Evolutionary conservation across 2,888 invertebrate species (phyloP).

Genomic region (Chloromyia formosa): DNA sequence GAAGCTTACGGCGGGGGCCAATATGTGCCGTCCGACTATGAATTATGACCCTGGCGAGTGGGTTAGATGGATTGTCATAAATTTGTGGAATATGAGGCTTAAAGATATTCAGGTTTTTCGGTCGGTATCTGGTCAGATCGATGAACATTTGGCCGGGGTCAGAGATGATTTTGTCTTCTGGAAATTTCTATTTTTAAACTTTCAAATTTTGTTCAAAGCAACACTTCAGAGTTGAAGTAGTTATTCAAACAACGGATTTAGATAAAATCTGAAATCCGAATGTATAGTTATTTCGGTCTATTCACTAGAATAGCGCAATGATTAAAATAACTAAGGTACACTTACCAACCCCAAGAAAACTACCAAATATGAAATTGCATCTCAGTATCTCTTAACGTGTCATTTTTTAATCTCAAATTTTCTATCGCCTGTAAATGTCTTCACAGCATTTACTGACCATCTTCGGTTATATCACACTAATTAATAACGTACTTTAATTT

Average conservation of each 20-base stretch:
- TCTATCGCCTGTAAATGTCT: neutral
- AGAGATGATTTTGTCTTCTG: conserved; percentile 26
- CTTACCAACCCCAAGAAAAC: too few relatives aligned
- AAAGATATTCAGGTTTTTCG: conserved; percentile 39
- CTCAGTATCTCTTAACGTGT: neutral
- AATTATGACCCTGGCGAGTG: conserved; percentile 20
- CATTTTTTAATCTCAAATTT: neutral
- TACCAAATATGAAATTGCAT: too few relatives aligned
- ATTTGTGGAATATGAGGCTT: conserved; percentile 33
- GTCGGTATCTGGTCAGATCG: too few relatives aligned
- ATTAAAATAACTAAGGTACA: too few relatives aligned
- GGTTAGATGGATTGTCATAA: conserved; percentile 32
- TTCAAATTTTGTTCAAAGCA: neutral
- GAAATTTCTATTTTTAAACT: conserved; percentile 8
- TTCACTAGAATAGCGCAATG: too few relatives aligned
- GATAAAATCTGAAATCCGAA: too few relatives aligned
- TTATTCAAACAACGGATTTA: neutral
- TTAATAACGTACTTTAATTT: neutral
- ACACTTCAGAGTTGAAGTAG: neutral
- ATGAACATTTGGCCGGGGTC: conserved; percentile 22
- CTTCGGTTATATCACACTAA: neutral
- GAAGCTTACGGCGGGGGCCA: neutral
- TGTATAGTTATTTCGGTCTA: too few relatives aligned
- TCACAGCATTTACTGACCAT: neutral
- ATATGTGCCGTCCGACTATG: conserved; percentile 19